Base-by-base conservation (phyloP, 2,888 invertebrate genomes). In the Amphipoea oculea region DNA sequence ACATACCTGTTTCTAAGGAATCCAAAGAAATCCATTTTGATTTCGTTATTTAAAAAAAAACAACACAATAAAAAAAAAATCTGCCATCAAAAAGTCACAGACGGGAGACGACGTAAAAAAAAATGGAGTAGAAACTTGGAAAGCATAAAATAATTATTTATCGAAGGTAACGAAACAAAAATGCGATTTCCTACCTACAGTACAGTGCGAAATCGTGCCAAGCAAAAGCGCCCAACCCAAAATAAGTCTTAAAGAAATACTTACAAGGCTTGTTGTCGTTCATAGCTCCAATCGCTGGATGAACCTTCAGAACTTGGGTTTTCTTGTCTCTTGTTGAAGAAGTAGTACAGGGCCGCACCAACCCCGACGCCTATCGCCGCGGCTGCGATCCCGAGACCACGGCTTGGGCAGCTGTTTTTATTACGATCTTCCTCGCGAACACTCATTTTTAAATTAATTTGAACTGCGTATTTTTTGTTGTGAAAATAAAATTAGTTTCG, bases 331-430 rank as follows among this genome's bases (percentile, higher is more conserved):
- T 95, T 96, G 87, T 91, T 96, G 85, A 96, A 95, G 90, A 94
- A 94, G 92, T 96, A 96, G 91, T 96, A 96, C 86, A 96, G 79
- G 40, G 96, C 96, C 5, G 96, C 96, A 72, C 96, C 96, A 89
- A 96, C 95, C 0, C 96, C 96, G 73, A 96, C 95, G 83, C 96
- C 96, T 81, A 96, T 92, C 0, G 96, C 96, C 78, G 96, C 95
- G 29, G 95, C 96, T 69, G 96, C 96, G 2, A 96, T 86, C 6
- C 95, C 96, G 0, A 96, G 88, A 0, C 96, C 96, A 72, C 95
- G 94, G 90, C 94, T 93, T 83, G 95, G 84, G 89, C 96, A 94
- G 80, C 82, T 91, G 66, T 91, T 94, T 82, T 95, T 95, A 76
- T 93, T 90, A 40, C 91, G 88, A 62, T 96, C 95, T 84, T 96